Base-by-base conservation (phyloP, 1,140 invertebrate species). In the Cepaea nemoralis region DNA sequence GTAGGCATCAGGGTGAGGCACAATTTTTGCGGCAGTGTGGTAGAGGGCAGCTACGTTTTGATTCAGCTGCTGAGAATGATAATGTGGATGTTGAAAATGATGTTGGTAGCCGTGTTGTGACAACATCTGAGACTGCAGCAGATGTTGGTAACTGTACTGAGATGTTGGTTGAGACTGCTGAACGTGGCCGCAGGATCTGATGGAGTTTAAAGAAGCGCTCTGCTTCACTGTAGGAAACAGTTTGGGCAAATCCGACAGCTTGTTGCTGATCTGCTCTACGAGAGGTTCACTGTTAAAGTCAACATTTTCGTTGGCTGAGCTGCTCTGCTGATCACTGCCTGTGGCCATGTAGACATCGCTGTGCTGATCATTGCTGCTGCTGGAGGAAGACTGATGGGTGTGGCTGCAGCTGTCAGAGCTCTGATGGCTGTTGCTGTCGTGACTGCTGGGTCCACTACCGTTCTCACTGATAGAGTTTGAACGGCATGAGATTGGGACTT, bases 321-420 rank as follows among this genome's bases (percentile, higher is more conserved):
- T 69, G 73, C 69, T 80, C 42, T 80, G 66, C 0, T 73, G 78
- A 16, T 80, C 78, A 59, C 78, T 80, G n/a, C 78, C 59, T 6
- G 50, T 77, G 63, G 69, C 78, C 69, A 80, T 80, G 69, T 35
- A 71, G 78, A 73, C 35, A 45, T 80, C 69, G 35, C 48, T 73
- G 69, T n/a, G n/a, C n/a, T n/a, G n/a, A n/a, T 73, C 14, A 12
- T 37, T 40, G 12, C 31, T 69, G 24, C 35, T 40, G 48, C 40
- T 39, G 31, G 59, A 33, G 27, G n/a, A 39, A 31, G 55, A 40
- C 39, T 63, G 66, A 35, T 78, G 35, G 33, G 31, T 69, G 37
- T 39, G 45, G 40, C n/a, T 69, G n/a, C n/a, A n/a, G 63, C 31
- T 69, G 37, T 24, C 27, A 10, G 6, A 40, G 37, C 40, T 70